Conservation (phyloP, 2,888 invertebrate genomes). For the Ennomos erosarius region DNA sequence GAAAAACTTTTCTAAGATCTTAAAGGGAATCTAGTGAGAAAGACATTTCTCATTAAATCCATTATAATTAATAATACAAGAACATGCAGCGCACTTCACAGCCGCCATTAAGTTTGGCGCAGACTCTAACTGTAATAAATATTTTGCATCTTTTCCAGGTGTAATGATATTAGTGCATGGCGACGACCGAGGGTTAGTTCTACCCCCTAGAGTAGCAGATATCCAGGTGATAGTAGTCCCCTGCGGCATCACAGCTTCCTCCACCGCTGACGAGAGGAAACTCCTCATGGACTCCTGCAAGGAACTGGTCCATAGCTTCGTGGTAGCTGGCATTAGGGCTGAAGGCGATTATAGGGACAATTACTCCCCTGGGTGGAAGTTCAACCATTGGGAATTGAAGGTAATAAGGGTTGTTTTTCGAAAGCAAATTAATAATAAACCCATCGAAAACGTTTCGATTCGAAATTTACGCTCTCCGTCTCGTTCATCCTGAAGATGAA, state of each 20-base stretch:
- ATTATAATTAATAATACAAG: too few relatives aligned
- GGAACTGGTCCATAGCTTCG: conserved; percentile 87
- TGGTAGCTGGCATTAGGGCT: conserved; percentile 87
- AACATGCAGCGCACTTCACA: too few relatives aligned
- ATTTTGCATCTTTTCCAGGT: conserved; percentile 68
- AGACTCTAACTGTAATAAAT: too few relatives aligned
- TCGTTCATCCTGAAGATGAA: neutral
- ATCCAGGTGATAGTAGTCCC: conserved; percentile 96
- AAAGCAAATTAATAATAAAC: too few relatives aligned
- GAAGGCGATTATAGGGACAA: conserved; percentile 96
- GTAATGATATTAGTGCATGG: conserved; percentile 97
- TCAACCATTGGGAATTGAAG: conserved; percentile 98
- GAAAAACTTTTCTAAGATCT: too few relatives aligned
- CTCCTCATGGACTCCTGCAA: conserved; percentile 89
- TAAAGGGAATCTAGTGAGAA: too few relatives aligned
- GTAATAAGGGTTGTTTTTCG: conserved; percentile 70
- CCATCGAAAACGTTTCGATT: too few relatives aligned
- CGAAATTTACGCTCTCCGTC: too few relatives aligned
- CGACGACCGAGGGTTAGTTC: conserved; percentile 97
- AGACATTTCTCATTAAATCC: too few relatives aligned
- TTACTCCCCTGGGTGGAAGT: conserved; percentile 99
- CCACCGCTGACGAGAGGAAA: conserved; percentile 89
- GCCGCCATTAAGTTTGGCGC: too few relatives aligned
- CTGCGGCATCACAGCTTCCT: conserved; percentile 96
- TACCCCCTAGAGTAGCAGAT: conserved; percentile 96